Conservation (phyloP, 2,888 invertebrate species). For the Nematopogon swammerdamellus region DNA sequence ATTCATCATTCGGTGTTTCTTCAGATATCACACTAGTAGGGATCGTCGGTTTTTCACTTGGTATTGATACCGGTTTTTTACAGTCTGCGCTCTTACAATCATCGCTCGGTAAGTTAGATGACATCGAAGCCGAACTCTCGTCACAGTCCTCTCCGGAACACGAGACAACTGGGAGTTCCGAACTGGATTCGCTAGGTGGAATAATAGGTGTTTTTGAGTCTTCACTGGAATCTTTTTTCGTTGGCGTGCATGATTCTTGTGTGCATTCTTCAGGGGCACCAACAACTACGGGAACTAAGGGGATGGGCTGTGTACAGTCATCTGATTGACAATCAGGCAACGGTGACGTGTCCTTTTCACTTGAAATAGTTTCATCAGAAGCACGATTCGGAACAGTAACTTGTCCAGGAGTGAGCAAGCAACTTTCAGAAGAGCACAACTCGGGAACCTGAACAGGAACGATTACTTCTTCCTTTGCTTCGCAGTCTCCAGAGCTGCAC, state of each 20-base stretch:
- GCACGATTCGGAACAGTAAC: constrained; percentile 7
- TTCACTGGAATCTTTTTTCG: constrained; percentile 15
- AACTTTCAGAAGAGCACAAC: constrained; percentile 18
- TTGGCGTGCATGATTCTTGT: constrained; percentile 10
- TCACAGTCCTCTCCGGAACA: neutral
- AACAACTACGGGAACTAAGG: too few relatives aligned
- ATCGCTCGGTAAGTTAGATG: neutral
- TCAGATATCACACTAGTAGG: constrained; percentile 5
- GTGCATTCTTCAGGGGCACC: constrained; percentile 12
- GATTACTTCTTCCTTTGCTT: constrained; percentile 20
- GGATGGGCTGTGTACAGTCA: neutral
- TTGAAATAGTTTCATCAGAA: constrained; percentile 2
- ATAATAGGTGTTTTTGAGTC: neutral
- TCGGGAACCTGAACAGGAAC: constrained; percentile 12
- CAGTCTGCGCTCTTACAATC: neutral
- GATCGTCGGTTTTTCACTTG: neutral
- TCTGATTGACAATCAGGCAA: neutral
- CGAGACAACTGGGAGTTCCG: neutral
- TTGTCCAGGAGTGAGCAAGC: constrained; percentile 8
- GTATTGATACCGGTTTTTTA: neutral
- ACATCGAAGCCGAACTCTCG: neutral
- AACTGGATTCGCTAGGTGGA: neutral
- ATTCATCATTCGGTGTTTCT: constrained; percentile 9
- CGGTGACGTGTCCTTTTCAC: neutral
- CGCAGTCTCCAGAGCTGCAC: constrained; percentile 32